Evolutionary conservation across 2,797 vertebrate genomes (phyloP).

Genomic region (Sebastes trivittatus): DNA sequence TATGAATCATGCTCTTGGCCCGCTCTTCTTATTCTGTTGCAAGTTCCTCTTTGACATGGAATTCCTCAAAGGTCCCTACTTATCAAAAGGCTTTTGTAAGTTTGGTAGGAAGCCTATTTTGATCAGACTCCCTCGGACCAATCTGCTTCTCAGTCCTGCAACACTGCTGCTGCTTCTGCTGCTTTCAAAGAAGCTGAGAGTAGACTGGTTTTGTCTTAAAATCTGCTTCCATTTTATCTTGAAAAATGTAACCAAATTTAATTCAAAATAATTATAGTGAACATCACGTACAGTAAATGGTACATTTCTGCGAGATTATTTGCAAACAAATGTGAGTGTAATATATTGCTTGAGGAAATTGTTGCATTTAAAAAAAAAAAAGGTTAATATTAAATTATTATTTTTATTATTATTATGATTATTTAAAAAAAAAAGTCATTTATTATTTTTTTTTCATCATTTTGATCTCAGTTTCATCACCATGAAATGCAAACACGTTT

Average conservation of each 20-base stretch:
- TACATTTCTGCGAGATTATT: fast-evolving
- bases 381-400: not conserved
- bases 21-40: conserved; percentile 23
- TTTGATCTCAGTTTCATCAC: not conserved
- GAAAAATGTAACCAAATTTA: not conserved
- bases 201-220: not conserved
- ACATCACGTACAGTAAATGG: not conserved
- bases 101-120: conserved; percentile 41
- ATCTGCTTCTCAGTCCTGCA: not conserved
- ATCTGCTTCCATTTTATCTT: not conserved
- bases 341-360: not conserved
- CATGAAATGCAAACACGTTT: not conserved
- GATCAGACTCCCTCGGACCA: conserved; percentile 4
- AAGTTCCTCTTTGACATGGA: conserved; percentile 41
- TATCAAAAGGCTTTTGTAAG: conserved; percentile 45
- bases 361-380: not conserved
- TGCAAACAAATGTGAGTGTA: not conserved
- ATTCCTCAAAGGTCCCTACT: conserved; percentile 43
- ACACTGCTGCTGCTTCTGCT: not conserved
- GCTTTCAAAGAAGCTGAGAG: not conserved
- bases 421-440: fast-evolving
- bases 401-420: not conserved
- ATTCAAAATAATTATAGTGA: not conserved
- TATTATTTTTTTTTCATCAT: not conserved
- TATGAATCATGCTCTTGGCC: conserved; percentile 32